These are phyloP conservation scores for Hippocampus comes DNA, from an alignment of 2,113 vertebrate species.

Conservation along the genomic window DNA sequence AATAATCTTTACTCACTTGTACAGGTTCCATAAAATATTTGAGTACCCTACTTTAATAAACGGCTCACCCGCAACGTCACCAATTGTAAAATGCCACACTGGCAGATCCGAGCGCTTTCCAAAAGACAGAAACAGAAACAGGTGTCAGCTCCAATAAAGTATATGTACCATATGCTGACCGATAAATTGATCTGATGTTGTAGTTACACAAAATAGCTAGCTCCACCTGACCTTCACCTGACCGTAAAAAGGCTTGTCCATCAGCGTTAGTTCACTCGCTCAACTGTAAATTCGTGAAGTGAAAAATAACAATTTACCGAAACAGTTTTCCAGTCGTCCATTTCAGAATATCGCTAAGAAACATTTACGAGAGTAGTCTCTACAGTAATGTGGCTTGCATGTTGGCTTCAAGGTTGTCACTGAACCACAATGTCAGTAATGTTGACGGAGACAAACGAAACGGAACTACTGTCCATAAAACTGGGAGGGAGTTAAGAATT, in stretches of 20 bases:
- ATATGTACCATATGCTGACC: slow-evolving; percentile 11
- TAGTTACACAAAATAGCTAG: background rate
- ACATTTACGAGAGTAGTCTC: slow-evolving; percentile 4
- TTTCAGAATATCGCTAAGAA: slow-evolving; percentile 7
- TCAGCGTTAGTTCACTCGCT: background rate
- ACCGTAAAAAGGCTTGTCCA: background rate
- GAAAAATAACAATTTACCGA: slow-evolving; percentile 39
- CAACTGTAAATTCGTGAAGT: background rate
- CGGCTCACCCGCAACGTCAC: slow-evolving; percentile 71
- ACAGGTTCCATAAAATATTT: background rate
- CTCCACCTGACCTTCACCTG: background rate
- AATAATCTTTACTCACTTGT: background rate
- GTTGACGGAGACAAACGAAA: background rate
- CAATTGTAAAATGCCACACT: slow-evolving; percentile 74
- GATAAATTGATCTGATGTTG: background rate
- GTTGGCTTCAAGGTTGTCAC: background rate
- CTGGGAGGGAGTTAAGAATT: background rate
- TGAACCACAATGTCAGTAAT: background rate
- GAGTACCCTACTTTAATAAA: slow-evolving; percentile 3
- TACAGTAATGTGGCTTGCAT: slow-evolving; percentile 20
- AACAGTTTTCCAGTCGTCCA: slow-evolving; percentile 36
- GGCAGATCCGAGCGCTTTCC: slow-evolving; percentile 42
- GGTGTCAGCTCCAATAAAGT: slow-evolving; percentile 16
- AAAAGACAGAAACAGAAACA: slow-evolving; percentile 54
- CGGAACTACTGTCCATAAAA: background rate